Conservation (phyloP, 2,888 invertebrate species). For the Punctoribates punctum region DNA sequence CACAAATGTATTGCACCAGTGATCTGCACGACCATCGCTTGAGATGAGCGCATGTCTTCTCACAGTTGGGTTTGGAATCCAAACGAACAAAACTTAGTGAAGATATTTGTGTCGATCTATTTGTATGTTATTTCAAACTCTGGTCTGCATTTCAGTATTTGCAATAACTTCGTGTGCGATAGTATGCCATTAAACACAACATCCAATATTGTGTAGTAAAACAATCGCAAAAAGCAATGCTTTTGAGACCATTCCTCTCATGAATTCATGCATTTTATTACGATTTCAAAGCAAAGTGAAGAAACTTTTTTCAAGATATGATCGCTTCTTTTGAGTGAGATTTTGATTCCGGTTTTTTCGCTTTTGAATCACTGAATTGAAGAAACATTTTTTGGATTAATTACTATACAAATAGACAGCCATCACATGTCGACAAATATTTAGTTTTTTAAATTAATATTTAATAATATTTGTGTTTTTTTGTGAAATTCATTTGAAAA, state of each 20-base stretch:
- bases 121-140: constrained; percentile 7
- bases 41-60: neutral
- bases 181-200: neutral
- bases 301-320: constrained; percentile 11
- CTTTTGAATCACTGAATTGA: no score
- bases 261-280: constrained; percentile 19
- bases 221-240: constrained; percentile 16
- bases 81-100: constrained; percentile 6
- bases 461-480: no score
- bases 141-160: neutral
- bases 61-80: neutral
- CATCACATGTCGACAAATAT: no score
- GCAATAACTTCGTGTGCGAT: neutral
- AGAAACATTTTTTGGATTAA: no score
- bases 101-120: constrained; percentile 22
- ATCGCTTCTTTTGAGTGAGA: neutral
- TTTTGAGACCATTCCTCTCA: constrained; percentile 21
- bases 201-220: neutral
- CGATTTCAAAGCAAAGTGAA: neutral
- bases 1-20: constrained; percentile 16
- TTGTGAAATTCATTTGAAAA: no score
- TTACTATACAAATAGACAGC: no score
- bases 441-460: no score
- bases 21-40: neutral
- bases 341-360: no score